Evolutionary conservation across 37 sponge, comb jelly and placozoan species (phyloP).

Genomic region (Aplysina aerophoba): DNA sequence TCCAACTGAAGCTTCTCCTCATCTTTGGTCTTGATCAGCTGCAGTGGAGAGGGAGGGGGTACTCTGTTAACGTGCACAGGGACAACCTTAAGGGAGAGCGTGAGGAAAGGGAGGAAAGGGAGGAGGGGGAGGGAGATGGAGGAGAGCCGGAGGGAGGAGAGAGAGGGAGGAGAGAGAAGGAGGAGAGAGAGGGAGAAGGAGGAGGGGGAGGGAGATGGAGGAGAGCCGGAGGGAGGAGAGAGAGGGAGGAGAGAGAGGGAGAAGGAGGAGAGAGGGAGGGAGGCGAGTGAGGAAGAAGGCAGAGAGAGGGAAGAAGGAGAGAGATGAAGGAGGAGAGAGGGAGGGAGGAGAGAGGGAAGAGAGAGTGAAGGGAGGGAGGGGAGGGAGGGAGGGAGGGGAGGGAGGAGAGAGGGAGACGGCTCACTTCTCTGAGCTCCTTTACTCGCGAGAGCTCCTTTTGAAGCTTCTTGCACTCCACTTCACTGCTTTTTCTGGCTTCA

Average conservation of each 20-base stretch:
- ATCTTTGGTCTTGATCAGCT: background rate
- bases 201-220: background rate
- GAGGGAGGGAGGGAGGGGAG: background rate
- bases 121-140: constrained; percentile 4
- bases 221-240: too few relatives aligned
- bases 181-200: background rate
- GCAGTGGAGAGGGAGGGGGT: too few relatives aligned
- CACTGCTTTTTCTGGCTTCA: too few relatives aligned
- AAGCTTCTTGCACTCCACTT: background rate
- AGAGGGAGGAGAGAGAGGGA: too few relatives aligned
- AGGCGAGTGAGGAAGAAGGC: background rate
- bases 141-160: too few relatives aligned
- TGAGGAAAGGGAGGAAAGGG: background rate
- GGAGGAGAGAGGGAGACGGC: background rate
- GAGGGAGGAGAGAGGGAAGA: background rate
- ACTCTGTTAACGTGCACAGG: too few relatives aligned
- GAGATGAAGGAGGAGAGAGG: too few relatives aligned
- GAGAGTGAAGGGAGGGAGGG: background rate
- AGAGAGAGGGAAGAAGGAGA: too few relatives aligned
- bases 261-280: background rate
- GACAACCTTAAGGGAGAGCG: too few relatives aligned
- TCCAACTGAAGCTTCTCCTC: constrained; percentile 28
- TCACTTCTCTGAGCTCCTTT: constrained; percentile 18
- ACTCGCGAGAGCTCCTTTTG: background rate
- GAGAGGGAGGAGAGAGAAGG: background rate